Percentiles rank a stretch among this genome's conserved stretches.
These are phyloP conservation scores for Criorhina ranunculi DNA, from an alignment of 2,888 invertebrate species.

Conservation along the genomic window DNA sequence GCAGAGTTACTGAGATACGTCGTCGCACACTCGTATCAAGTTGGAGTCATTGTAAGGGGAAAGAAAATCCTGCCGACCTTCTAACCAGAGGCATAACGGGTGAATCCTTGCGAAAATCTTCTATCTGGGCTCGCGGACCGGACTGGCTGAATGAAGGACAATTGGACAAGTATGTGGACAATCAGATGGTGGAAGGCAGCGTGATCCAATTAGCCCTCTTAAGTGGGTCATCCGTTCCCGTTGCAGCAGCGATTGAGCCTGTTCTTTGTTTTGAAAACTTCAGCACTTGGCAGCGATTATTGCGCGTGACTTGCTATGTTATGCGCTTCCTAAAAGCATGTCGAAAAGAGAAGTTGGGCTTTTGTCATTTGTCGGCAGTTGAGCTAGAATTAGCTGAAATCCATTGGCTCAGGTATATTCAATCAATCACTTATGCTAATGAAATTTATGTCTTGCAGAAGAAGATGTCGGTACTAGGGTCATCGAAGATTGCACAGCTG, in stretches of 20 bases:
- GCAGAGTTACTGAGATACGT: constrained; percentile 26
- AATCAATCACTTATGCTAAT: constrained; percentile 3
- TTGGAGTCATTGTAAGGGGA: constrained; percentile 31
- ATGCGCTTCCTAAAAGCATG: constrained; percentile 9
- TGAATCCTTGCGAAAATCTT: constrained; percentile 5
- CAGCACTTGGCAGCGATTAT: background rate
- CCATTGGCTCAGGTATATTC: constrained; percentile 44
- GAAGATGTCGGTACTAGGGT: background rate
- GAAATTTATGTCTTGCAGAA: constrained; percentile 12
- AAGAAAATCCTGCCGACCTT: constrained; percentile 30
- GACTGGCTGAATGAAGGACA: constrained; percentile 14
- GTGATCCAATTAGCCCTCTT: background rate
- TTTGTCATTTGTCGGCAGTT: background rate
- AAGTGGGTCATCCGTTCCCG: too few species aligned
- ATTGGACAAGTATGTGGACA: background rate
- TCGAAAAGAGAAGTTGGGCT: background rate
- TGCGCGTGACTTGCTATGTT: constrained; percentile 34
- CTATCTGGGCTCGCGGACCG: constrained; percentile 9
- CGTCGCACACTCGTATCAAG: background rate
- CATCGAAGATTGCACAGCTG: constrained; percentile 1
- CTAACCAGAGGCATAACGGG: constrained; percentile 9
- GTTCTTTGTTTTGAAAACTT: too few species aligned
- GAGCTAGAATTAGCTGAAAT: constrained; percentile 23
- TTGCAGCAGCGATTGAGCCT: too few species aligned
- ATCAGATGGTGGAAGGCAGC: too few species aligned